phyloP scores from a whole-genome alignment of 1,140 invertebrate species.

The Capitella teleta region DNA sequence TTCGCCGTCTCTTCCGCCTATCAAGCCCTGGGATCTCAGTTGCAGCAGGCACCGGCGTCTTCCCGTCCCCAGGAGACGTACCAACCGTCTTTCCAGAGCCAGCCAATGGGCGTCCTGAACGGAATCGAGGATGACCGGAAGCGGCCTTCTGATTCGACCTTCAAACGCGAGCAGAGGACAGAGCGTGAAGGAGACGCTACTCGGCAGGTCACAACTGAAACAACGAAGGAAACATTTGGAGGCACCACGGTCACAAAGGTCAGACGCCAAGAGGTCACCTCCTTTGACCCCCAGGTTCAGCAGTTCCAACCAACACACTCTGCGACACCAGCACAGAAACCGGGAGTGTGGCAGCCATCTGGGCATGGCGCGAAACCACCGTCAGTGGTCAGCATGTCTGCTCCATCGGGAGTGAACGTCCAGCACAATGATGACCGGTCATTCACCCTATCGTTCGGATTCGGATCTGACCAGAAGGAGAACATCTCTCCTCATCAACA shows the following conservation, averaged over 20 bases:
- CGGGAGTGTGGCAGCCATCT: not conserved
- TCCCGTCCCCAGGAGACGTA: no score
- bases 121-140: no score
- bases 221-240: slow-evolving; percentile 1
- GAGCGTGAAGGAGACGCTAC: not conserved
- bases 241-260: slow-evolving; percentile 7
- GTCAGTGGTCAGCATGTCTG: not conserved
- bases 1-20: not conserved
- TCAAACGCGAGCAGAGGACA: slow-evolving; percentile 2
- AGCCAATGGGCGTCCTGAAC: no score
- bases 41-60: not conserved
- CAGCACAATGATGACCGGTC: slow-evolving; percentile 8
- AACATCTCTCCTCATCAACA: slow-evolving; percentile 1
- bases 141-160: no score
- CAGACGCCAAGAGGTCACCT: not conserved
- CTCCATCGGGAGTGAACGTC: slow-evolving; percentile 4
- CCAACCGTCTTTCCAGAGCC: no score
- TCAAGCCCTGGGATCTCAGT: not conserved
- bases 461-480: not conserved
- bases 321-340: not conserved
- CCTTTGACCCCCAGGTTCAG: not conserved
- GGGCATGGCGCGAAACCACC: not conserved
- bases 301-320: not conserved
- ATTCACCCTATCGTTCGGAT: slow-evolving; percentile 6
- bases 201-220: slow-evolving; percentile 5